Base-by-base conservation (phyloP, 2,113 vertebrate genomes). In the Clupea harengus region DNA sequence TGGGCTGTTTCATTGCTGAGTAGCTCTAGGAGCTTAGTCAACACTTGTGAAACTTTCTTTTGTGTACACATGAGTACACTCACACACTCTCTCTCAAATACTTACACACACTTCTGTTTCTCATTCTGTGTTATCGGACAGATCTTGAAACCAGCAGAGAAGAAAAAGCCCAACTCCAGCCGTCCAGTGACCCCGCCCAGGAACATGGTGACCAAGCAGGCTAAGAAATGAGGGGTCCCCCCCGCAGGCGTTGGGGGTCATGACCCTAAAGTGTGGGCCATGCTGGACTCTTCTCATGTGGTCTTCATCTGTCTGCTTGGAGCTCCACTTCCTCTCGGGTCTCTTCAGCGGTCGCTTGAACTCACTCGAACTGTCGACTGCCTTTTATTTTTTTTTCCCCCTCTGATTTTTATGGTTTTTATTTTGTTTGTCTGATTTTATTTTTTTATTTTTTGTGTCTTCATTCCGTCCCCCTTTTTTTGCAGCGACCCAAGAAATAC, bases 131-230 rank as follows among this genome's bases (percentile, higher is more conserved):
- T 64, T 6, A 6, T 64, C 20, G 20, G 60, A 28, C 92, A 99
- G 98, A 99, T 99, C 92, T 94, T 99, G 94, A 99, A 99, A 93
- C 98, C 98, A 89, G 98, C 98, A 57, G 98, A 99, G 94, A 99
- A 99, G 90, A 99, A 99, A 95, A 99, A 99, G 94, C 96, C 97
- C 49, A 99, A 98, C 82, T 97, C 98, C 89, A 99, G 97, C 88
- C 97, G 98, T 93, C 98, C 98, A 0, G 97, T 99, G 90, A 99
- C 98, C 11, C 98, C 98, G 82, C 98, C 98, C 88, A 95, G 98
- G 91, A 98, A 97, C 92, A 97, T 98, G 96, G 97, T 98, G 94
- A 98, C 97, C 94, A 99, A 99, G 93, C 97, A 99, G 93, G 96
- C 97, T 87, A 99, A 99, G 96, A 99, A 99, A 97, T 99, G 96